phyloP scores from a whole-genome alignment of 1,140 invertebrate genomes.

The Danaus plexippus region DNA sequence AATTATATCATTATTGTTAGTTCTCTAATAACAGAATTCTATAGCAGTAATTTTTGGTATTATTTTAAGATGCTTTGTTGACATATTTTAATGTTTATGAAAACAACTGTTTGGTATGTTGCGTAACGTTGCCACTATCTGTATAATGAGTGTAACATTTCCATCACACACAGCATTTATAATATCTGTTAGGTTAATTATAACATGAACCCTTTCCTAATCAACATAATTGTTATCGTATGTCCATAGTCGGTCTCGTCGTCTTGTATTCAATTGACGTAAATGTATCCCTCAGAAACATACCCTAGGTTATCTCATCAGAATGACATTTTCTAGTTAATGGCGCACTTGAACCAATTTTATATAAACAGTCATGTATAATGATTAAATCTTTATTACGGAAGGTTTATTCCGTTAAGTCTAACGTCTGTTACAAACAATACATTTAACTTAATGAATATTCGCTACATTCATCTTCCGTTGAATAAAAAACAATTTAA shows the following conservation, averaged over 20 bases:
- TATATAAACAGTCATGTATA: too few species aligned
- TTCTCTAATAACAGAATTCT: too few species aligned
- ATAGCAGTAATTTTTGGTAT: not conserved
- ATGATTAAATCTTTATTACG: too few species aligned
- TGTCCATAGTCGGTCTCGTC: conserved; percentile 15
- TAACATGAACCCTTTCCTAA: conserved; percentile 35
- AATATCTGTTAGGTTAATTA: conserved; percentile 42
- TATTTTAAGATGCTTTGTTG: too few species aligned
- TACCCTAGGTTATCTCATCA: conserved; percentile 43
- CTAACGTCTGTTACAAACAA: too few species aligned
- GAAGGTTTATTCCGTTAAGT: not conserved
- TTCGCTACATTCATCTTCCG: too few species aligned
- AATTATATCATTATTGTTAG: conserved; percentile 11
- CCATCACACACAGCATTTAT: conserved; percentile 13
- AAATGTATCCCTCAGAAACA: conserved; percentile 32
- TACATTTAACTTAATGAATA: too few species aligned
- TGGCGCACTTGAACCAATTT: conserved; percentile 18
- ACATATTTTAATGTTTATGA: too few species aligned
- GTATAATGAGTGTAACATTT: conserved; percentile 4
- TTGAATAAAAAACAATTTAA: too few species aligned
- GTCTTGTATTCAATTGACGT: conserved; percentile 40
- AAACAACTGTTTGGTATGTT: too few species aligned
- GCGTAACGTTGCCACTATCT: too few species aligned
- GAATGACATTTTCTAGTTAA: conserved; percentile 45
- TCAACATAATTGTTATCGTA: conserved; percentile 40